A percentile compares a stretch with the other conserved stretches of the same genome.
Conservation (phyloP, 30 jellyfish, hydroid and myxozoan species). For the Aurelia aurita complex sp. Pacific region DNA sequence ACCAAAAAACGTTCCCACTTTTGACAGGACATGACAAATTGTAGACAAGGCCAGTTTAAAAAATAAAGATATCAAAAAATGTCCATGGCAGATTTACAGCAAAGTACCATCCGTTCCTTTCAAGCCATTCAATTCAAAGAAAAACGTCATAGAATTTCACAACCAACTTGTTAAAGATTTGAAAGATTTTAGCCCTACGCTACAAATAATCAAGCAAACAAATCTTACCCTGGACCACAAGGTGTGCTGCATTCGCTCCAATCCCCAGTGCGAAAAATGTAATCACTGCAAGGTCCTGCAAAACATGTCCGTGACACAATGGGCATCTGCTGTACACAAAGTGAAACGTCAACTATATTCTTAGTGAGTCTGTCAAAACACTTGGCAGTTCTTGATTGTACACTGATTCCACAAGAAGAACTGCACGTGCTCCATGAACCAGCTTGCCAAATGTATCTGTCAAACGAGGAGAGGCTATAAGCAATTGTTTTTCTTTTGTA, state of each 20-base stretch:
- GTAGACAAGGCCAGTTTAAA: too few species aligned
- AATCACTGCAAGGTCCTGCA: constrained; percentile 29
- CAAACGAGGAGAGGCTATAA: not conserved
- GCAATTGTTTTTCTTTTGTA: too few species aligned
- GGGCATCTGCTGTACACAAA: constrained; percentile 41
- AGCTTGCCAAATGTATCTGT: constrained; percentile 37
- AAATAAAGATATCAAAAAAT: too few species aligned
- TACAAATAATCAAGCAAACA: too few species aligned
- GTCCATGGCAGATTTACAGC: too few species aligned
- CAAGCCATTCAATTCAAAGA: too few species aligned
- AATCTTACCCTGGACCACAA: constrained; percentile 44
- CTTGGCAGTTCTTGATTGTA: constrained; percentile 43
- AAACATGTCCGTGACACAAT: constrained; percentile 11
- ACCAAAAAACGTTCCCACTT: not conserved
- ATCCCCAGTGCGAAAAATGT: not conserved
- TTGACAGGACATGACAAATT: not conserved
- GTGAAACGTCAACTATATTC: not conserved
- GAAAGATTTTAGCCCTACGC: too few species aligned
- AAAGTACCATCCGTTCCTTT: too few species aligned
- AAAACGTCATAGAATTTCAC: too few species aligned
- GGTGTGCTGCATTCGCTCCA: constrained; percentile 61
- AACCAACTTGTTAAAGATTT: too few species aligned
- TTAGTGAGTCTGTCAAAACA: constrained; percentile 21
- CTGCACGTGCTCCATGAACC: constrained; percentile 54
- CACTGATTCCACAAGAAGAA: constrained; percentile 45